These are phyloP conservation scores for Margarornis squamiger DNA, from an alignment of 2,797 vertebrate genomes.

Conservation along the genomic window DNA sequence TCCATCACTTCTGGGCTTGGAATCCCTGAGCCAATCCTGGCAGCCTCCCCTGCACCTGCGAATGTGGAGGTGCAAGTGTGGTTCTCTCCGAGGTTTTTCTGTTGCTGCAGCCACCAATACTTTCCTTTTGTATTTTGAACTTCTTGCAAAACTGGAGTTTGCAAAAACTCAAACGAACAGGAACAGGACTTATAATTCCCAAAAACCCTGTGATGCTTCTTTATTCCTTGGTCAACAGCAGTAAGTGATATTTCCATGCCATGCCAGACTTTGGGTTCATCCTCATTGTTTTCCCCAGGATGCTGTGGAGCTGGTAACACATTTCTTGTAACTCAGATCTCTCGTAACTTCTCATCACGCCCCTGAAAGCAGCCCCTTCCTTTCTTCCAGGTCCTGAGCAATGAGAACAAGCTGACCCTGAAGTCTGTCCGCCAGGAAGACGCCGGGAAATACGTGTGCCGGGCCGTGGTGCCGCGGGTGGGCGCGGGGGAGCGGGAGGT, in stretches of 20 bases:
- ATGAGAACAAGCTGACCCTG: conserved; percentile 92
- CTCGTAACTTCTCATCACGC: fast-evolving
- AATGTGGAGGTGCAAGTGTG: not conserved
- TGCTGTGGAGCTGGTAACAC: not conserved
- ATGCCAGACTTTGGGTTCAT: not conserved
- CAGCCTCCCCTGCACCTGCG: not conserved
- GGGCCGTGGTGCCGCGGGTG: conserved; percentile 93
- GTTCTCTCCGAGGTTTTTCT: not conserved
- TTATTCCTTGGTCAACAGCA: not conserved
- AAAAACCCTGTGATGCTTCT: not conserved
- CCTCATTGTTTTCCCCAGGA: not conserved
- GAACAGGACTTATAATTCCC: not conserved
- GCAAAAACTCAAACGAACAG: not conserved
- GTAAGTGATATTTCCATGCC: not conserved
- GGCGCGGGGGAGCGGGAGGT: conserved; percentile 94
- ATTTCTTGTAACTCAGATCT: fast-evolving
- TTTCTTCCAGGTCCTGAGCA: conserved; percentile 90
- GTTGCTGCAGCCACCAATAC: not conserved
- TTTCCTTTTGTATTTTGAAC: not conserved
- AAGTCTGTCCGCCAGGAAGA: conserved; percentile 95
- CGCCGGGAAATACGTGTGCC: conserved; percentile 95
- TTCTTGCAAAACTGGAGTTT: not conserved
- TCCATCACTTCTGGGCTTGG: not conserved
- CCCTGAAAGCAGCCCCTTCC: not conserved
- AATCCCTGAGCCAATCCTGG: not conserved